Conservation (phyloP, 2,113 vertebrate genomes). For the Pterocles orientalis region DNA sequence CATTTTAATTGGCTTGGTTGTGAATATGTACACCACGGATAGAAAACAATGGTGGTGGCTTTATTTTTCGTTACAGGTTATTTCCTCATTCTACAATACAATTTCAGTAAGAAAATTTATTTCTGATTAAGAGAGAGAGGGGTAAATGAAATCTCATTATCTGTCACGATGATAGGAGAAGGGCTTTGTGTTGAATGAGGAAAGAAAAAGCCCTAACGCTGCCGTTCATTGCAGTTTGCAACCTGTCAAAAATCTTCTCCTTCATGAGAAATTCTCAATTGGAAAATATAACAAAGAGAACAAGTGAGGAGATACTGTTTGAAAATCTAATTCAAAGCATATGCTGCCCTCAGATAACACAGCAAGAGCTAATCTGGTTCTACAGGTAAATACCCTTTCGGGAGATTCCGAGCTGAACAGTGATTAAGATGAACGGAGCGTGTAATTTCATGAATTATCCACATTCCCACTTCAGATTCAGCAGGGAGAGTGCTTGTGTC, state of each 20-base stretch:
- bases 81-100: background rate
- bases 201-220: background rate
- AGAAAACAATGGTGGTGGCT: background rate
- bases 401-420: background rate
- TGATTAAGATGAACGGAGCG: background rate
- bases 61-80: background rate
- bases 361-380: slow-evolving; percentile 17
- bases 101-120: background rate
- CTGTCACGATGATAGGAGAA: background rate
- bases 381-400: slow-evolving; percentile 22
- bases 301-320: background rate
- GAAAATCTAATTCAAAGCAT: slow-evolving; percentile 30
- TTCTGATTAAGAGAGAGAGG: background rate
- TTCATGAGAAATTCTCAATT: background rate
- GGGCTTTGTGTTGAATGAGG: background rate
- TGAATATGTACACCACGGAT: background rate
- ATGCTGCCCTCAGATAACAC: slow-evolving; percentile 36
- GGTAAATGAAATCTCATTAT: background rate
- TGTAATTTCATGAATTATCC: slow-evolving; percentile 32
- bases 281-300: background rate
- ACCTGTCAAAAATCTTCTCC: background rate
- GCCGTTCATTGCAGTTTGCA: background rate
- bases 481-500: background rate
- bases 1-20: background rate
- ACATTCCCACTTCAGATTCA: background rate